Evolutionary conservation across 2,113 vertebrate genomes (phyloP).

Genomic region (Tricholaema leucomelas): DNA sequence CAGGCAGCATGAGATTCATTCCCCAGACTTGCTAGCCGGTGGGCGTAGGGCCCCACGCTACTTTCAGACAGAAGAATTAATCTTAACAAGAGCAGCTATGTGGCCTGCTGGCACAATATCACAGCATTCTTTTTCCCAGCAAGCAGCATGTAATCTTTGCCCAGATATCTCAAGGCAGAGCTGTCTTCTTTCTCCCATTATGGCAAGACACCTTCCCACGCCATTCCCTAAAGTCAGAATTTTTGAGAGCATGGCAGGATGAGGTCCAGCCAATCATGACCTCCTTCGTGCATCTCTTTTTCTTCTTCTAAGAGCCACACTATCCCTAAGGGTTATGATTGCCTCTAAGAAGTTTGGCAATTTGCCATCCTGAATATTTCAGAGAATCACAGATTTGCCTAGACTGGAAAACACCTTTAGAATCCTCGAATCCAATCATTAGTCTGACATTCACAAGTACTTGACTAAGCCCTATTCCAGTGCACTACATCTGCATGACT

Average conservation of each 20-base stretch:
- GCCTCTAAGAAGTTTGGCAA: not conserved
- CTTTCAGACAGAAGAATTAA: not conserved
- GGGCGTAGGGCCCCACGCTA: not conserved
- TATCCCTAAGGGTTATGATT: not conserved
- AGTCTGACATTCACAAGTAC: too few relatives aligned
- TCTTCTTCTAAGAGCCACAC: not conserved
- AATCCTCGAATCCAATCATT: too few relatives aligned
- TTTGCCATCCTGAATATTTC: not conserved
- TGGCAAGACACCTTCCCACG: constrained; percentile 34
- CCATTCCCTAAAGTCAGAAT: not conserved
- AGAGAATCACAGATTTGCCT: too few relatives aligned
- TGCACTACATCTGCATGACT: too few relatives aligned
- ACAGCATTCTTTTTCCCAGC: not conserved
- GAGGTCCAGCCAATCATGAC: not conserved
- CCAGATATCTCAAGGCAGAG: constrained; percentile 44
- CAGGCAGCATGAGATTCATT: not conserved
- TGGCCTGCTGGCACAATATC: constrained; percentile 19
- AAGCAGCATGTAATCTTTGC: constrained; percentile 34
- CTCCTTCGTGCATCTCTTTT: not conserved
- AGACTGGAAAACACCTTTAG: too few relatives aligned
- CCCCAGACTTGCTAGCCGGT: not conserved
- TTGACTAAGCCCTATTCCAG: too few relatives aligned
- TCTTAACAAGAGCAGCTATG: not conserved
- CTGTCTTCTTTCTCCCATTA: constrained; percentile 18
- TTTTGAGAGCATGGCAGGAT: not conserved